Conservation (phyloP, 2,797 vertebrate species). For the Acipenser transmontanus region DNA sequence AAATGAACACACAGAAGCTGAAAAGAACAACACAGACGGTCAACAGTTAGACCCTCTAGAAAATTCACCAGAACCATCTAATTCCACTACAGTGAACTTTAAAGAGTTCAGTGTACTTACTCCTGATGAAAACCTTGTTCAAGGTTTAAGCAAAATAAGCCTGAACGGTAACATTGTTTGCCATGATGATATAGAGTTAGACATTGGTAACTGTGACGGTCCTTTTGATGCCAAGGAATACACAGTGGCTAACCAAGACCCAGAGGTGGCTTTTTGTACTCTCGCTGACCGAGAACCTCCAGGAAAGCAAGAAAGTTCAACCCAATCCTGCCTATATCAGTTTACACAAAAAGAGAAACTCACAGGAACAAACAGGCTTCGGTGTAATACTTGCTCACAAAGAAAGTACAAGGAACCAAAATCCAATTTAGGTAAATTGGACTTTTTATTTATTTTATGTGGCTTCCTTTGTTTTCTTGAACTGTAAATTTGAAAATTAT, state of each 20-base stretch:
- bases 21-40: constrained; percentile 11
- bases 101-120: no score
- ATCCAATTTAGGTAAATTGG: constrained; percentile 16
- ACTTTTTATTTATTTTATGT: no score
- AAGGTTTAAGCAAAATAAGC: constrained; percentile 47
- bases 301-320: constrained; percentile 69
- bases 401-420: constrained; percentile 47
- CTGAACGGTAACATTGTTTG: constrained; percentile 37
- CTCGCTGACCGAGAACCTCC: constrained; percentile 64
- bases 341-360: constrained; percentile 89
- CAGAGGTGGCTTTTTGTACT: constrained; percentile 76
- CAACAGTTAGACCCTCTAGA: no score
- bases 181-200: constrained; percentile 38
- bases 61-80: no score
- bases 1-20: constrained; percentile 7
- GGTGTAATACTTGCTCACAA: constrained; percentile 82
- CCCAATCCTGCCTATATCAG: constrained; percentile 80
- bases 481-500: no score
- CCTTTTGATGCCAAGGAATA: constrained; percentile 42
- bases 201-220: constrained; percentile 39
- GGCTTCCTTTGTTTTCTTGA: no score
- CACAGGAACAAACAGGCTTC: constrained; percentile 78
- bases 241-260: constrained; percentile 61
- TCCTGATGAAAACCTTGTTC: constrained; percentile 42
- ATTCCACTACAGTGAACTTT: no score